Evolutionary conservation across 30 jellyfish, hydroid and myxozoan genomes (phyloP).

Genomic region (Aurelia coerulea): DNA sequence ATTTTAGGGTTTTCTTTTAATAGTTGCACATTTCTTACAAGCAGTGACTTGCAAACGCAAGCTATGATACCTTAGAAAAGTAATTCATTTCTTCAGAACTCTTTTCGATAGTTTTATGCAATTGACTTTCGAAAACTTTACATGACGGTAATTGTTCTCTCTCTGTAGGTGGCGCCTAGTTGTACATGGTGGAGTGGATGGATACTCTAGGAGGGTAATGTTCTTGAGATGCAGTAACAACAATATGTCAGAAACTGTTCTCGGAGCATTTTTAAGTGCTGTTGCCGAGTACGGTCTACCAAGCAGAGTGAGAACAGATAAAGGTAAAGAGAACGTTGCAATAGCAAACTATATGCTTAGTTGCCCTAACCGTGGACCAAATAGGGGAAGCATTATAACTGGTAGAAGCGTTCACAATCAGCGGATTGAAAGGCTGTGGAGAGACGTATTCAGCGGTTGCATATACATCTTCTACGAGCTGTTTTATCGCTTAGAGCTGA

Average conservation of each 20-base stretch:
- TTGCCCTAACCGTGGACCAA: conserved; percentile 12
- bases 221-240: neutral
- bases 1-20: too few relatives aligned
- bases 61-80: too few relatives aligned
- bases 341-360: neutral
- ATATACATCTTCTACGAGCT: neutral
- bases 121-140: too few relatives aligned
- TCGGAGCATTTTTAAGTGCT: neutral
- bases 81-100: too few relatives aligned
- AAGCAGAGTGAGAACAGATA: neutral
- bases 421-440: conserved; percentile 10
- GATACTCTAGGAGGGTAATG: neutral
- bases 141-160: too few relatives aligned
- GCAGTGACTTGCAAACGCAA: too few relatives aligned
- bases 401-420: conserved; percentile 12
- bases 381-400: conserved; percentile 8
- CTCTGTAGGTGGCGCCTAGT: conserved; percentile 10
- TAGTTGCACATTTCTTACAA: too few relatives aligned
- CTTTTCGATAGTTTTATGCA: too few relatives aligned
- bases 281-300: conserved; percentile 1
- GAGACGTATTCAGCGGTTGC: neutral
- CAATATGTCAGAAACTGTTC: conserved; percentile 4
- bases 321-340: conserved; percentile 4
- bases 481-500: neutral
- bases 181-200: conserved; percentile 18